A percentile compares a stretch with the other conserved stretches of the same genome.
These are phyloP conservation scores for Cheilosia variabilis DNA, from an alignment of 2,888 invertebrate species.

Conservation along the genomic window DNA sequence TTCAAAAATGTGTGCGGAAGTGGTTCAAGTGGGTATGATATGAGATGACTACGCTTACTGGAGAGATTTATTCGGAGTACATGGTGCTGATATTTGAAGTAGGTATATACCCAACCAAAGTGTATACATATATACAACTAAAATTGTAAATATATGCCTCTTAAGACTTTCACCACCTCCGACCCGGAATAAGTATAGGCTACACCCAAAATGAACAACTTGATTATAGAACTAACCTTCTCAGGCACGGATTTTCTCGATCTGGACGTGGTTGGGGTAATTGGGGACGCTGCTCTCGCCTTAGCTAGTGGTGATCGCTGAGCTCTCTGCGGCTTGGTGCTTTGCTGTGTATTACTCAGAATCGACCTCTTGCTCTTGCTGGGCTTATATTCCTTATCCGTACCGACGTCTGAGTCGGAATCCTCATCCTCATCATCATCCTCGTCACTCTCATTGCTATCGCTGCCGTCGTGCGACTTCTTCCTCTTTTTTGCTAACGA, in stretches of 20 bases:
- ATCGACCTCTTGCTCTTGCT: slow-evolving; percentile 77
- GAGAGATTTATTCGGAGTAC: too few species aligned
- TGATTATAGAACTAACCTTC: slow-evolving; percentile 68
- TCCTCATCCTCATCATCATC: slow-evolving; percentile 71
- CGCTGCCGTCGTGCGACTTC: slow-evolving; percentile 26
- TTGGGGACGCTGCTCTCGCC: slow-evolving; percentile 79
- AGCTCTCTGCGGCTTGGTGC: slow-evolving; percentile 77
- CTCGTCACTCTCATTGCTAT: slow-evolving; percentile 70
- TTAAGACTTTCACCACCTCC: background rate
- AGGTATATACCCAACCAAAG: background rate
- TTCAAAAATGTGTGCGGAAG: too few species aligned
- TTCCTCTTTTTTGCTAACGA: slow-evolving; percentile 69
- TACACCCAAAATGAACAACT: background rate
- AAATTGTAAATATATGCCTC: background rate
- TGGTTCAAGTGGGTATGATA: too few species aligned
- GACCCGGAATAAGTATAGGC: background rate
- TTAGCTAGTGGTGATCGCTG: slow-evolving; percentile 80
- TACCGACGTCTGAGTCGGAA: slow-evolving; percentile 77
- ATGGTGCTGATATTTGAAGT: too few species aligned
- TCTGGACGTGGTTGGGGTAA: slow-evolving; percentile 78
- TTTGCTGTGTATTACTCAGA: slow-evolving; percentile 68
- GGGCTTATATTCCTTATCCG: slow-evolving; percentile 79
- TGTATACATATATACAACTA: background rate
- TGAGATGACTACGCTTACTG: too few species aligned
- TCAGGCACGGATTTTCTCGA: slow-evolving; percentile 78